Evolutionary conservation across 2,888 invertebrate genomes (phyloP).

Genomic region (Drosophila austrosaltans): DNA sequence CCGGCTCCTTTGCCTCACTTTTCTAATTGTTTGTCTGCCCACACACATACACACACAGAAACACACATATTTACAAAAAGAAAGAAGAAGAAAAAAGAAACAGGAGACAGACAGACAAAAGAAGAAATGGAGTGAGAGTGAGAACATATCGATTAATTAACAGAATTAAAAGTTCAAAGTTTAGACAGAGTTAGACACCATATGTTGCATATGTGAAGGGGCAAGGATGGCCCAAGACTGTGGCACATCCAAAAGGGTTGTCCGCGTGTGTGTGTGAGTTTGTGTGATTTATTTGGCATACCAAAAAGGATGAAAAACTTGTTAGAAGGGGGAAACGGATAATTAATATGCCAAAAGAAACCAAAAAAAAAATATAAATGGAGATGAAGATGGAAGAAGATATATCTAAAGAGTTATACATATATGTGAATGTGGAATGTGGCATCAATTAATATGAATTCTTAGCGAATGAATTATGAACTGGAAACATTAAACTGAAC

Average conservation of each 20-base stretch:
- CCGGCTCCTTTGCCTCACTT: constrained; percentile 39
- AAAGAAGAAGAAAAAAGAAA: background rate
- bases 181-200: constrained; percentile 37
- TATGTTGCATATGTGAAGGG: constrained; percentile 14
- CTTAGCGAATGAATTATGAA: constrained; percentile 24
- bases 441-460: constrained; percentile 11
- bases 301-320: constrained; percentile 8
- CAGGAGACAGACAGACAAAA: constrained; percentile 5
- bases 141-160: constrained; percentile 71
- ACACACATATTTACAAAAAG: constrained; percentile 5
- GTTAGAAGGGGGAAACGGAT: constrained; percentile 44
- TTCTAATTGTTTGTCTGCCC: constrained; percentile 71
- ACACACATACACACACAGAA: constrained; percentile 10
- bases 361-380: constrained; percentile 19
- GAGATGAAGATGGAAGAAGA: background rate
- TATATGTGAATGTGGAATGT: background rate
- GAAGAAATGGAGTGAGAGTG: constrained; percentile 4
- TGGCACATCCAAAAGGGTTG: constrained; percentile 5
- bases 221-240: background rate
- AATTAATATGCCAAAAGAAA: constrained; percentile 43
- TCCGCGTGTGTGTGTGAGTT: background rate
- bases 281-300: constrained; percentile 55
- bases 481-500: background rate
- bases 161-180: constrained; percentile 69
- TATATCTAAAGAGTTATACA: background rate